Percentiles rank a stretch among this genome's conserved stretches.
phyloP scores from a whole-genome alignment of 2,797 vertebrate genomes.

The Eurystomus glaucurus region DNA sequence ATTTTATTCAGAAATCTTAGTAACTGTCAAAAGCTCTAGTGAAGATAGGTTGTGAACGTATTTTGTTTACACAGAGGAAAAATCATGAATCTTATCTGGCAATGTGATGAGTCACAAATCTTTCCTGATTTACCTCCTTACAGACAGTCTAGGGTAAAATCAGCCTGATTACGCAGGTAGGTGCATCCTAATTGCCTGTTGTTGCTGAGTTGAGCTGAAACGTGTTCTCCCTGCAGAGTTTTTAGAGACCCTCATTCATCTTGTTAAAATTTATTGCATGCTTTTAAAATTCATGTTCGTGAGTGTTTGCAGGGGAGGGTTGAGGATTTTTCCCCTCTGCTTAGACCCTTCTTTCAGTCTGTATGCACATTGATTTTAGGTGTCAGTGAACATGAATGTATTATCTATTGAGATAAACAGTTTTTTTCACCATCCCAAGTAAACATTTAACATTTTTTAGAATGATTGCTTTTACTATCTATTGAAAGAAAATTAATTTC shows the following conservation, averaged over 20 bases:
- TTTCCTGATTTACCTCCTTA: conserved; percentile 8
- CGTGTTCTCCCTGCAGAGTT: not conserved
- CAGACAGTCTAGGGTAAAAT: conserved; percentile 6
- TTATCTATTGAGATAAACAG: not conserved
- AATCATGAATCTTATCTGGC: not conserved
- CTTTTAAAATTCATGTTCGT: conserved; percentile 21
- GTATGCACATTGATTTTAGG: conserved; percentile 20
- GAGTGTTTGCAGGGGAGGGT: not conserved
- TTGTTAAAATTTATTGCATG: conserved; percentile 24
- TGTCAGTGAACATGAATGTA: conserved; percentile 21
- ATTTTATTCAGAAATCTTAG: conserved; percentile 71
- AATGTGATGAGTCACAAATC: conserved; percentile 8
- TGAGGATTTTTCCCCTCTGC: not conserved
- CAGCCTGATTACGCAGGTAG: conserved; percentile 14
- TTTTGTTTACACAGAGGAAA: conserved; percentile 41
- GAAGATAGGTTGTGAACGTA: conserved; percentile 45
- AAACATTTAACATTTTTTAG: not conserved
- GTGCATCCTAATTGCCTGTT: not conserved
- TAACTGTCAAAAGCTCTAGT: conserved; percentile 60
- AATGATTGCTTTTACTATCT: not conserved
- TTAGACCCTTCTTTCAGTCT: conserved; percentile 28
- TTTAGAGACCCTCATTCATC: conserved; percentile 20
- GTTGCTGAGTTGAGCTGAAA: conserved; percentile 33
- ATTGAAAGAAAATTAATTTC: conserved; percentile 25
- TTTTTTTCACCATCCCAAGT: not conserved